Evolutionary conservation across 2,113 vertebrate species (phyloP), one percentile per base, ranked within the genome.

Genomic region (Chionis minor): DNA sequence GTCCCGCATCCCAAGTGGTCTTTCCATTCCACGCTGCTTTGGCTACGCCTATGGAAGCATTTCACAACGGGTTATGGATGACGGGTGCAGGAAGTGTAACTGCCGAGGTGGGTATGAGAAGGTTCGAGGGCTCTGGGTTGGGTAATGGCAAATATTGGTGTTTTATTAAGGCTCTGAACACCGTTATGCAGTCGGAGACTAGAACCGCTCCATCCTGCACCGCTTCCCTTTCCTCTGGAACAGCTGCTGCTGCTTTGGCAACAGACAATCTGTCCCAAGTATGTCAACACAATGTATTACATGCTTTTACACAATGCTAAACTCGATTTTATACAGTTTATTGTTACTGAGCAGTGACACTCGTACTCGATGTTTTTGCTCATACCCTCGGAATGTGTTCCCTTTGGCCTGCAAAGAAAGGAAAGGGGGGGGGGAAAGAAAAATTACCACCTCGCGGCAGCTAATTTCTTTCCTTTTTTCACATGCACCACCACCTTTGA

Each of bases 341-440:
- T 84, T 44, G 32, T 89, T 32, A 16, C 7, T 38, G 79, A 73
- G 69, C 47, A 86, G 84, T 15, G 61, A 45, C 85, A 22, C 62
- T 55, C 6, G 7, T 33, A 44, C 49, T 66, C 44, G 21, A 75
- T 23, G 90, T 97, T 92, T 35, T 86, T 6, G 24, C 87, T 90
- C 32, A 10, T 74, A 61, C 86, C 92, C 95, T 86, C n/a, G 44
- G 97, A 96, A 96, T 91, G 94, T 91, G 93, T 83, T 95, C 14
- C 2, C 92, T 88, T 95, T 51, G 91, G 58, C 93, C 98, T 98
- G 38, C 81, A 90, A 97, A 61, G 21, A 80, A 88, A 93, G 49
- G 7, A 54, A 75, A 38, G 8, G 38, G 38, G 38, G 38, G 38
- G 92, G 35, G 22, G n/a, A 73, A 67, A 21, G 5, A 24, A 5